Evolutionary conservation across 2,888 invertebrate genomes (phyloP).

Genomic region (Euplagia quadripunctaria): DNA sequence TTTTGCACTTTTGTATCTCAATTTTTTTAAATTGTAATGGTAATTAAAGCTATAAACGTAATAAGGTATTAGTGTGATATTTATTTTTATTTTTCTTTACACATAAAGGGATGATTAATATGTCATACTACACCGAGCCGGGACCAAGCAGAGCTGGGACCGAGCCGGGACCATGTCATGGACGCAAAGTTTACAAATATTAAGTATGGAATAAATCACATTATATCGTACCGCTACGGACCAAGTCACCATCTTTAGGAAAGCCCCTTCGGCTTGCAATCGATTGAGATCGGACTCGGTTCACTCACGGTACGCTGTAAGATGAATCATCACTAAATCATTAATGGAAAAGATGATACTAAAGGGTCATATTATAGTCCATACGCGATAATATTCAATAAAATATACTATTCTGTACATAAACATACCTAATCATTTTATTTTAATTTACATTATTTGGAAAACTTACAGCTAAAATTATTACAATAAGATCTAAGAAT

Average conservation of each 20-base stretch:
- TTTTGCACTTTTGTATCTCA: too few species aligned
- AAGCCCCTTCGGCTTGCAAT: background rate
- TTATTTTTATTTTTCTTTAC: conserved; percentile 13
- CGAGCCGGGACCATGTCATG: background rate
- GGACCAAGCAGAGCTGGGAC: background rate
- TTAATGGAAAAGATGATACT: background rate
- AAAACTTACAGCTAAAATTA: too few species aligned
- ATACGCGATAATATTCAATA: background rate
- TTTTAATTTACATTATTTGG: too few species aligned
- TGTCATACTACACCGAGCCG: background rate
- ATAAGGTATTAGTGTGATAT: background rate
- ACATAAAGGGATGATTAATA: conserved; percentile 21
- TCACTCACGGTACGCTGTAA: background rate
- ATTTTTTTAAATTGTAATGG: too few species aligned
- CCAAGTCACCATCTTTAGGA: background rate
- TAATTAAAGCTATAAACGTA: too few species aligned
- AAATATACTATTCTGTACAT: background rate
- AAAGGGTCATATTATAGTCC: background rate
- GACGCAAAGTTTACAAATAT: conserved; percentile 10
- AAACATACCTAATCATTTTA: background rate
- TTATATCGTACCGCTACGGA: background rate
- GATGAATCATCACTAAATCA: conserved; percentile 3
- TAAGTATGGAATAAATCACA: conserved; percentile 12
- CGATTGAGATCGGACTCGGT: background rate
- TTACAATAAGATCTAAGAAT: too few species aligned